Conservation (phyloP, 2,888 invertebrate species). For the Gibbula magus region DNA sequence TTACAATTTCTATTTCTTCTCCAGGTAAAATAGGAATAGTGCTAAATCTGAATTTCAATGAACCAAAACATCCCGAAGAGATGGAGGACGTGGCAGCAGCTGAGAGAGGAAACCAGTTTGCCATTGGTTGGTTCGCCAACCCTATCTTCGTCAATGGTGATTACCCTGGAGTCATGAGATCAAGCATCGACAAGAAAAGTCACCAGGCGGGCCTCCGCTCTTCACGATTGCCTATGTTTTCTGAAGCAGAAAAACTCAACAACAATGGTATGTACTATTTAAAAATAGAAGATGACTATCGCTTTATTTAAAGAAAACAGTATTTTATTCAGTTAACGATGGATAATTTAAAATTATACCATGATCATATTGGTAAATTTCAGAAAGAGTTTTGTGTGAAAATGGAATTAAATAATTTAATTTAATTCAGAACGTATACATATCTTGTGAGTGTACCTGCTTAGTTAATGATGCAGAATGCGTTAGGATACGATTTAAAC, state of each 20-base stretch:
- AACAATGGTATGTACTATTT: background rate
- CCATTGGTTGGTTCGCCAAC: conserved; percentile 65
- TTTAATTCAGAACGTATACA: no score
- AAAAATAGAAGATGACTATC: no score
- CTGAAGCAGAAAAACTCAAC: background rate
- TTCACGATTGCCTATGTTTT: background rate
- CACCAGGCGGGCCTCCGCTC: background rate
- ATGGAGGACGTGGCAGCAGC: conserved; percentile 47
- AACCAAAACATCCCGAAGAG: conserved; percentile 52
- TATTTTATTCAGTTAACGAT: no score
- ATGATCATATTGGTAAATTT: no score
- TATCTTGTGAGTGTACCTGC: no score
- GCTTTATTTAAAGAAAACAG: no score
- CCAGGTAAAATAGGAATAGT: background rate
- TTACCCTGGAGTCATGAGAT: conserved; percentile 72
- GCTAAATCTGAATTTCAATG: conserved; percentile 25
- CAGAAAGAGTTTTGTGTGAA: no score
- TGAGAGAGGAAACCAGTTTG: conserved; percentile 46
- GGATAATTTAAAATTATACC: no score
- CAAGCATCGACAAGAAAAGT: conserved; percentile 33
- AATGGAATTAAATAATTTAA: no score
- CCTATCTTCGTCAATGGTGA: conserved; percentile 76
- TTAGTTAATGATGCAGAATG: no score
- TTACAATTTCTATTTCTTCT: no score
- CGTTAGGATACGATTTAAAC: no score